Base-by-base conservation (phyloP, 2,113 vertebrate genomes). In the Grallaria varia region DNA sequence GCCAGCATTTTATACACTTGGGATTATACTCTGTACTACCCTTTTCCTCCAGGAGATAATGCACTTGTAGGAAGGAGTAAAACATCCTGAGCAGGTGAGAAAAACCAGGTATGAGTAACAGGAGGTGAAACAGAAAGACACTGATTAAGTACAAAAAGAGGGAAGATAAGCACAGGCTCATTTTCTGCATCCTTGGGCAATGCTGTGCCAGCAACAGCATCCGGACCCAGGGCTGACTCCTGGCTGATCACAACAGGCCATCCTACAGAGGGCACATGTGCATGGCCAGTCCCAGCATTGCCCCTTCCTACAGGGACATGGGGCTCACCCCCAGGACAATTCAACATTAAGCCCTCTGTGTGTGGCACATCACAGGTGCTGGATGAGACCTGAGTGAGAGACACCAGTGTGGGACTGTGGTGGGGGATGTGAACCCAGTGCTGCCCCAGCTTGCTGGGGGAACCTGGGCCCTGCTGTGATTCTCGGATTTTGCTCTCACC, bases 341-440 rank as follows among this genome's bases (percentile, higher is more conserved):
- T 28, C 13, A 21, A 37, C 37, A 15, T 3, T 17, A 37, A 59
- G 31, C 12, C 47, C 72, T 53, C 1, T 1, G 44, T 13, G 11
- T 6, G 2, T 5, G n/a, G 56, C 47, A 87, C 20, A 12, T 23
- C 8, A 20, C 0, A 1, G 14, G 22, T 42, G 58, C 44, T 3
- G 3, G 50, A 39, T 16, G 63, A 84, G 42, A 12, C 23, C 60
- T 2, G 30, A 16, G n/a, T 4, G 16, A 37, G 47, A 62, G 28
- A 24, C 16, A 5, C 21, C 5, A 4, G 18, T n/a, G 52, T 1
- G 23, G 62, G 39, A 35, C 31, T 2, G 1, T 2, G 5, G 30
- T 1, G 0, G 71, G 60, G 42, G 52, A 23, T 0, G 0, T 5
- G 12, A 78, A 33, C 68, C 47, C 81, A 33, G 33, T 0, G 0